A percentile compares a stretch with the other conserved stretches of the same genome.
Evolutionary conservation across 2,888 invertebrate genomes (phyloP).

Genomic region (Dermolepida albohirtum): DNA sequence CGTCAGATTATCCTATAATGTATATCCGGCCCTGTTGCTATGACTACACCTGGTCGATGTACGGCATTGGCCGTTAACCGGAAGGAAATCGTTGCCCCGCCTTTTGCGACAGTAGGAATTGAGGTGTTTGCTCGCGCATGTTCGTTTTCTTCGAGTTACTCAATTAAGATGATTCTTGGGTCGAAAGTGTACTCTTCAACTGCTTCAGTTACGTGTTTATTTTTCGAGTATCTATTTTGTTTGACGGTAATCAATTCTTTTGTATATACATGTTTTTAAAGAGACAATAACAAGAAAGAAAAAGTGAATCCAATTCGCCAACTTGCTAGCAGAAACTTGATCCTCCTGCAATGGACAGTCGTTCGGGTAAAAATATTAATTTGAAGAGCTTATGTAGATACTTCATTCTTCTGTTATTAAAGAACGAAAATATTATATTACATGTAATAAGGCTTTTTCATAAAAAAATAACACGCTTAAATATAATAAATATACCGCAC

Average conservation of each 20-base stretch:
- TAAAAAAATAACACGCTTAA: too few relatives aligned
- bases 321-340: too few relatives aligned
- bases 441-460: too few relatives aligned
- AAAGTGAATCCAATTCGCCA: background rate
- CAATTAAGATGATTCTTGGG: slow-evolving; percentile 33
- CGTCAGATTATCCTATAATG: slow-evolving; percentile 42
- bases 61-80: slow-evolving; percentile 59
- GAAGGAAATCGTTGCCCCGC: slow-evolving; percentile 60
- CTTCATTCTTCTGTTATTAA: too few relatives aligned
- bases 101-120: slow-evolving; percentile 53
- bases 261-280: too few relatives aligned
- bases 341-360: too few relatives aligned
- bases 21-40: slow-evolving; percentile 58
- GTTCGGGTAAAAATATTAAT: too few relatives aligned
- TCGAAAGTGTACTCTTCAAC: slow-evolving; percentile 30
- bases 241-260: too few relatives aligned
- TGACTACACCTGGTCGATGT: slow-evolving; percentile 56
- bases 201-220: slow-evolving; percentile 19
- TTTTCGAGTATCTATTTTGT: slow-evolving; percentile 17
- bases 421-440: too few relatives aligned
- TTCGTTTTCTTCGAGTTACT: slow-evolving; percentile 41
- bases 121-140: slow-evolving; percentile 44
- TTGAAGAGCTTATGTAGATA: too few relatives aligned
- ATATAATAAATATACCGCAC: too few relatives aligned
- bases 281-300: background rate